Evolutionary conservation across 2,888 invertebrate genomes (phyloP).

Genomic region (Pteria penguin): DNA sequence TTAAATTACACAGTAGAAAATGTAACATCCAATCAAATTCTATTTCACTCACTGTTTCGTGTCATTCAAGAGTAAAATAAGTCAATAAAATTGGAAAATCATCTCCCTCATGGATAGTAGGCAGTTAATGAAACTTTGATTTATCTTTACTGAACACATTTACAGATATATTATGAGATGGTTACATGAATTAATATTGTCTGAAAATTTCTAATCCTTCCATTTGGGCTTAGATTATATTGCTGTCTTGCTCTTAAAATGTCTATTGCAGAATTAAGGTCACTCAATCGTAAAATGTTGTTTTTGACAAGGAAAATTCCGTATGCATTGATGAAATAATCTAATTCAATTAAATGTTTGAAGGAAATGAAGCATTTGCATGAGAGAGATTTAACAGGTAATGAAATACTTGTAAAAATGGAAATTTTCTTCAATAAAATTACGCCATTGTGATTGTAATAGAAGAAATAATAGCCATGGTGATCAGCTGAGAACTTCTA

Average conservation of each 20-base stretch:
- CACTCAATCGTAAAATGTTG: background rate
- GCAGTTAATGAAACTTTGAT: background rate
- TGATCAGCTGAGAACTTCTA: background rate
- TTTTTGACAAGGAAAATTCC: background rate
- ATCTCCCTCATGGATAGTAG: background rate
- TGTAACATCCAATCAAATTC: background rate
- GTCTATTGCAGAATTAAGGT: background rate
- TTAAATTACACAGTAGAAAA: background rate
- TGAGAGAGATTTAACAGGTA: slow-evolving; percentile 25
- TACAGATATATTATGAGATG: background rate
- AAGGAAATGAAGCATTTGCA: slow-evolving; percentile 34
- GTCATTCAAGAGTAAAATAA: background rate
- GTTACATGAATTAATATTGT: background rate
- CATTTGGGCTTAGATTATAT: background rate
- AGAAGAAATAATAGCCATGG: background rate
- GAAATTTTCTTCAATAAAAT: slow-evolving; percentile 8
- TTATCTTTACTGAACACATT: background rate
- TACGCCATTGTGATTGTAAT: background rate
- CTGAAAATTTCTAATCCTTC: background rate
- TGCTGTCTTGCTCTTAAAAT: background rate
- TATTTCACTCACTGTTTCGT: background rate
- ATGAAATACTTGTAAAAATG: slow-evolving; percentile 28
- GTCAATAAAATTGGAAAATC: background rate
- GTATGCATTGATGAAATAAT: slow-evolving; percentile 1
- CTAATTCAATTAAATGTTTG: slow-evolving; percentile 38